Evolutionary conservation across 2,113 vertebrate genomes (phyloP).

Genomic region (Sander lucioperca): DNA sequence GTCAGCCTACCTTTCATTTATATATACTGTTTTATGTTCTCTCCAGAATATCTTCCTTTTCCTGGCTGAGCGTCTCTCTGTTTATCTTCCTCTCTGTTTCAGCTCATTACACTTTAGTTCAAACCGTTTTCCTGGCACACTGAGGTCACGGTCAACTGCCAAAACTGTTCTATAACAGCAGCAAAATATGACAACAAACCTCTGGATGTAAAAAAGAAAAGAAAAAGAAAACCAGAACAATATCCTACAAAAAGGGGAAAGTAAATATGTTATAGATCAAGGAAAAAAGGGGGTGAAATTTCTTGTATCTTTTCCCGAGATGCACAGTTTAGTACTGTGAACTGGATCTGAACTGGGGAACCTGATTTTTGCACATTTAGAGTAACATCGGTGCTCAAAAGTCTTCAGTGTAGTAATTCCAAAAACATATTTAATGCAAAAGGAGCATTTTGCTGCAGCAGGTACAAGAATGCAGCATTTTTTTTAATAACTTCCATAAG

Average conservation of each 20-base stretch:
- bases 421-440: no score
- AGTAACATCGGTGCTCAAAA: background rate
- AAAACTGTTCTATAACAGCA: background rate
- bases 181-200: background rate
- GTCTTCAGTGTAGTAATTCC: background rate
- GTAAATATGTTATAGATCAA: background rate
- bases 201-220: background rate
- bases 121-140: background rate
- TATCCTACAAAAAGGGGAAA: background rate
- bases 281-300: background rate
- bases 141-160: background rate
- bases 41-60: background rate
- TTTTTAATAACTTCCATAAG: no score
- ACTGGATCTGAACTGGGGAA: background rate
- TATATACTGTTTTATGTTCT: background rate
- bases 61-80: background rate
- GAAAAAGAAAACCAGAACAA: background rate
- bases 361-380: background rate
- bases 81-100: background rate
- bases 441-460: no score
- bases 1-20: background rate
- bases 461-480: no score
- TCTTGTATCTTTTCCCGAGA: background rate
- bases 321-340: background rate
- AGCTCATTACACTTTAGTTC: conserved; percentile 7